Evolutionary conservation across 2,888 invertebrate species (phyloP).

Genomic region (Orthosia gracilis): DNA sequence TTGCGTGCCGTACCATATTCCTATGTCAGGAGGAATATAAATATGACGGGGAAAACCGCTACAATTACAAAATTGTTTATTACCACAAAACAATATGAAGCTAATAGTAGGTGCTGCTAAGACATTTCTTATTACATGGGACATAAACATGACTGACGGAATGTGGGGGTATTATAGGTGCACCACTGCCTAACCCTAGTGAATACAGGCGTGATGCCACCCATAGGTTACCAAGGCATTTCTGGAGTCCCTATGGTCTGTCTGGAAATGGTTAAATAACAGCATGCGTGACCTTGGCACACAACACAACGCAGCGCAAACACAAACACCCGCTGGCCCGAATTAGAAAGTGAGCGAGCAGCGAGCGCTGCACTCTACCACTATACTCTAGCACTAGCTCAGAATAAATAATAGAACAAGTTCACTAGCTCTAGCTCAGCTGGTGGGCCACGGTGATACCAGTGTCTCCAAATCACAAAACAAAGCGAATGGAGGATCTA

Average conservation of each 20-base stretch:
- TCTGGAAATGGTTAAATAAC: constrained; percentile 21
- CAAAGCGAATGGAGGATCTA: background rate
- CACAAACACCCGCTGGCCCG: constrained; percentile 58
- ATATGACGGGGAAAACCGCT: background rate
- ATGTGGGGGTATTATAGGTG: too few relatives aligned
- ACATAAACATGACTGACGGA: too few relatives aligned
- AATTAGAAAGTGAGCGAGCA: constrained; percentile 61
- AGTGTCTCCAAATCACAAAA: background rate
- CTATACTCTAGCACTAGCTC: background rate
- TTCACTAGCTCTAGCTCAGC: background rate
- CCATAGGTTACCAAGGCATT: background rate
- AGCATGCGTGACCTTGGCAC: constrained; percentile 61
- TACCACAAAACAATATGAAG: too few relatives aligned
- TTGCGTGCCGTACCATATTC: background rate
- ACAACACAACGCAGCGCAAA: constrained; percentile 47
- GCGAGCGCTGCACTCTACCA: constrained; percentile 11
- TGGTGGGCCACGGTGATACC: background rate
- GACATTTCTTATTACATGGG: too few relatives aligned
- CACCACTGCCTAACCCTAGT: too few relatives aligned
- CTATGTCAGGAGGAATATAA: background rate
- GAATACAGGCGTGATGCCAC: too few relatives aligned
- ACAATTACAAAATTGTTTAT: background rate
- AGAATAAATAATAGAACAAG: too few relatives aligned
- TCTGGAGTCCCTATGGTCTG: background rate
- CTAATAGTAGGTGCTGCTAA: background rate